Percentiles rank a stretch among this genome's conserved stretches.
Evolutionary conservation across 2,113 vertebrate species (phyloP).

Genomic region (Cathartes aura): DNA sequence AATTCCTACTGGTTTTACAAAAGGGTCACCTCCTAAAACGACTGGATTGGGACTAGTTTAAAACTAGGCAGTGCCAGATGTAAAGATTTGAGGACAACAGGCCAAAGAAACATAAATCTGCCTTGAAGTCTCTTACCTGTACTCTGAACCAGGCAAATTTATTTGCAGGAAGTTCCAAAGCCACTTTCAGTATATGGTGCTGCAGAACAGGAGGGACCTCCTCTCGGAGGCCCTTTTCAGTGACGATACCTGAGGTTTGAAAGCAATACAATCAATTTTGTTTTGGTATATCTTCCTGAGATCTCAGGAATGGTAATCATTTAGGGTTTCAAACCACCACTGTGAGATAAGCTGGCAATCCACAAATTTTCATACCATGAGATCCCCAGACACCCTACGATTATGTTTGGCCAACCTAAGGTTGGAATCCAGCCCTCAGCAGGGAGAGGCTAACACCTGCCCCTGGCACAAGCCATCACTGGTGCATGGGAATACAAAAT

Average conservation of each 20-base stretch:
- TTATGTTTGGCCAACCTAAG: neutral
- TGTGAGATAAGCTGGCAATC: neutral
- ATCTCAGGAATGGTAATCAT: neutral
- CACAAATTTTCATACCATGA: neutral
- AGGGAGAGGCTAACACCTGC: neutral
- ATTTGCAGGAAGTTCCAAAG: constrained; percentile 90
- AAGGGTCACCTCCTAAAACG: neutral
- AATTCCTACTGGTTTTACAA: neutral
- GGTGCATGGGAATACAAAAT: neutral
- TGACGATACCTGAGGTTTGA: constrained; percentile 82
- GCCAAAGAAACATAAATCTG: neutral
- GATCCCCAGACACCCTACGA: neutral
- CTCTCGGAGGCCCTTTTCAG: constrained; percentile 81
- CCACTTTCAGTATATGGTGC: constrained; percentile 89
- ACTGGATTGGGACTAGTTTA: neutral
- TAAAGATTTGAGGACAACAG: neutral
- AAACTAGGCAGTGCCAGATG: neutral
- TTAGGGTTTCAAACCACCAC: neutral
- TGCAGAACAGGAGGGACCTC: constrained; percentile 88
- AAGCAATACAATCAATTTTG: neutral
- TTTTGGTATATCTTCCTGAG: neutral
- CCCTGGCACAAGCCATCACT: neutral
- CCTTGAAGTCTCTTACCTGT: constrained; percentile 79
- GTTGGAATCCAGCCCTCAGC: neutral
- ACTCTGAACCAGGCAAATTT: constrained; percentile 94